phyloP scores from a whole-genome alignment of 2,888 invertebrate genomes.

The Adelognathus sp. region DNA sequence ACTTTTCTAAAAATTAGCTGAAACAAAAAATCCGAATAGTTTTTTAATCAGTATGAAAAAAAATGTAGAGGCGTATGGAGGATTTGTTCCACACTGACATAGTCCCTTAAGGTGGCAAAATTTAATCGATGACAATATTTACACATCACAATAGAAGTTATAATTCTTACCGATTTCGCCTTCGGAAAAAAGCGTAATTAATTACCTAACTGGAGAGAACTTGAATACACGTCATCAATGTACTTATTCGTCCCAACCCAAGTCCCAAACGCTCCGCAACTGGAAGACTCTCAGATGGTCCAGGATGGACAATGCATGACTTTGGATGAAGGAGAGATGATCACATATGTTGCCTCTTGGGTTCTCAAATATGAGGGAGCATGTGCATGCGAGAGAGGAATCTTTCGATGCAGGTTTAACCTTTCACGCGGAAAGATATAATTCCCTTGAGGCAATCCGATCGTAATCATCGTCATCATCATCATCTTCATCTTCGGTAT shows the following conservation, averaged over 20 bases:
- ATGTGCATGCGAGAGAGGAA: conserved; percentile 2
- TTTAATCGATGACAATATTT: no score
- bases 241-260: not conserved
- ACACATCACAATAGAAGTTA: not conserved
- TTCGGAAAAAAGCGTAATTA: no score
- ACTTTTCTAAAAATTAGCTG: no score
- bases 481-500: conserved; percentile 21
- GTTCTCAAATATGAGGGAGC: not conserved
- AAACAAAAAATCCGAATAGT: not conserved
- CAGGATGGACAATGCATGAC: not conserved
- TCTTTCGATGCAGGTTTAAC: conserved; percentile 25
- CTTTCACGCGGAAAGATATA: conserved; percentile 46
- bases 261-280: not conserved
- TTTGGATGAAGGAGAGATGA: not conserved
- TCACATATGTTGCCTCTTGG: not conserved
- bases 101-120: no score
- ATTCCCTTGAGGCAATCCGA: conserved; percentile 3
- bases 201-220: no score
- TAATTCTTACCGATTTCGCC: not conserved
- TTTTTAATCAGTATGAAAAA: no score
- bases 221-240: not conserved
- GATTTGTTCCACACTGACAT: no score
- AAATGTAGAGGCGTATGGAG: no score
- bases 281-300: not conserved
- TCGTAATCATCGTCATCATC: conserved; percentile 35